Conservation (phyloP, 2,113 vertebrate genomes). For the Xiphias gladius region DNA sequence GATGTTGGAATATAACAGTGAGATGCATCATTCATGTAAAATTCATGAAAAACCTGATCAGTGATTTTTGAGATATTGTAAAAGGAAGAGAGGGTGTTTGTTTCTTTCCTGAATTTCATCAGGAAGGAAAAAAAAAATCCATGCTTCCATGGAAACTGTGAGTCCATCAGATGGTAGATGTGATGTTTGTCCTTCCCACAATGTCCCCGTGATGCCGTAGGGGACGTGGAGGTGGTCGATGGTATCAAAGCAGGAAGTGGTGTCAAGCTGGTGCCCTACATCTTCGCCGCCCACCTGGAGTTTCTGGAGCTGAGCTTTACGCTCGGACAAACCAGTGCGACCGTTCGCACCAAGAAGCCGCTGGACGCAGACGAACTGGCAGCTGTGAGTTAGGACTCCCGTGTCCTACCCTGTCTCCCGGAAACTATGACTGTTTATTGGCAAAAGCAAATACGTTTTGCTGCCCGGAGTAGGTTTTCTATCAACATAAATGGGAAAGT, state of each 20-base stretch:
- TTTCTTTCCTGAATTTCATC: too few species aligned
- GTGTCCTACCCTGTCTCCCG: background rate
- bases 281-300: background rate
- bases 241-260: slow-evolving; percentile 7
- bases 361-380: slow-evolving; percentile 70
- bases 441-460: too few species aligned
- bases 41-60: too few species aligned
- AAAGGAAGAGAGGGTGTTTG: too few species aligned
- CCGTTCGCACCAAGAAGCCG: slow-evolving; percentile 60
- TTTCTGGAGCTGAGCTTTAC: slow-evolving; percentile 65
- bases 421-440: too few species aligned
- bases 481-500: too few species aligned
- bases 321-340: slow-evolving; percentile 31
- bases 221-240: slow-evolving; percentile 68
- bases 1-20: too few species aligned
- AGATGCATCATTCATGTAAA: too few species aligned
- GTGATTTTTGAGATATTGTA: too few species aligned
- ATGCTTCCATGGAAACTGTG: too few species aligned
- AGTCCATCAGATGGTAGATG: background rate
- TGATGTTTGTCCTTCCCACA: background rate
- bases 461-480: too few species aligned
- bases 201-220: slow-evolving; percentile 53
- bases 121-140: too few species aligned
- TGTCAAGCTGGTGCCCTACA: background rate
- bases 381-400: background rate